These are phyloP conservation scores for Sebastes trivittatus DNA, from an alignment of 2,797 vertebrate species.

Conservation along the genomic window DNA sequence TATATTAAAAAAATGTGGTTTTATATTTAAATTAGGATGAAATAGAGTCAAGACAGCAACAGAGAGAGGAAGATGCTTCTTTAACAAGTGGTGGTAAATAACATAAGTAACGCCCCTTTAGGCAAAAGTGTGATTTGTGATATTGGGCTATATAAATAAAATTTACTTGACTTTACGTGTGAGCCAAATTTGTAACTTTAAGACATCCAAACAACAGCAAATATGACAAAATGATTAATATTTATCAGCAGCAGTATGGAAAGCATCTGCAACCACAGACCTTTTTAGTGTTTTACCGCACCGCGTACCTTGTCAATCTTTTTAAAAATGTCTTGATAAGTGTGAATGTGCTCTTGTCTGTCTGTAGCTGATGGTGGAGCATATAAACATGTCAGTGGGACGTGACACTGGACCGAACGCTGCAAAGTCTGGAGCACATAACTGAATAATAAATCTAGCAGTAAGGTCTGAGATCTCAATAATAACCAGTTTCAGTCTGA, in stretches of 20 bases:
- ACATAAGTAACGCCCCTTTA: background rate
- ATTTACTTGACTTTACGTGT: background rate
- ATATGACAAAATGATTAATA: background rate
- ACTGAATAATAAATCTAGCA: background rate
- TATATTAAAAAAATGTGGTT: background rate
- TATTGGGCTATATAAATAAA: background rate
- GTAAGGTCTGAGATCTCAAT: background rate
- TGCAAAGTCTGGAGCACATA: background rate
- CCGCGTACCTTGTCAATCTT: background rate
- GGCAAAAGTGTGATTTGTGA: background rate
- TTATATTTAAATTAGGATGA: background rate
- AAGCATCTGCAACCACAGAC: background rate
- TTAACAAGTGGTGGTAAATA: background rate
- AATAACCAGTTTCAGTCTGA: background rate
- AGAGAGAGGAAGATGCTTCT: background rate
- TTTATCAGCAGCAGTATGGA: background rate
- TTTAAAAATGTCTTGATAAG: background rate
- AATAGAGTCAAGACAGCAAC: background rate
- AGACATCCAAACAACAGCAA: background rate
- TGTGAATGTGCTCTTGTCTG: background rate
- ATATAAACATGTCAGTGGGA: background rate
- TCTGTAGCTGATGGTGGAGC: background rate
- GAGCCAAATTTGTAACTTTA: background rate
- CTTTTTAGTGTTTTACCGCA: background rate
- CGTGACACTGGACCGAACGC: background rate